These are phyloP conservation scores for Petroica traversi DNA, from an alignment of 2,113 vertebrate species.

Conservation along the genomic window DNA sequence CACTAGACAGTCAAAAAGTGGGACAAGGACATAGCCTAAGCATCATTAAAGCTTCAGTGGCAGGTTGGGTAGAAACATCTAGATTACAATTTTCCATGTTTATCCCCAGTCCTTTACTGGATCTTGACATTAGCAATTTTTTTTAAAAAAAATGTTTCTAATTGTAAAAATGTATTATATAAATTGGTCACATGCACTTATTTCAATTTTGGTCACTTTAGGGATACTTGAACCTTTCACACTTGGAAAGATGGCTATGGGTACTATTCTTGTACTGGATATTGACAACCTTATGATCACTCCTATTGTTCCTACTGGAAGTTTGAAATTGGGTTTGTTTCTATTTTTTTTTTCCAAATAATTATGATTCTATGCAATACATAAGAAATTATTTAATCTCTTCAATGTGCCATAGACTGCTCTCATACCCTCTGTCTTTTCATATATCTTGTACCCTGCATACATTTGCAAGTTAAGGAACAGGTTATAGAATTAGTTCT, in stretches of 20 bases:
- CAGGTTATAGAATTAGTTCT: constrained; percentile 12
- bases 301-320: not conserved
- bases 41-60: not conserved
- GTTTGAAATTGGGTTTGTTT: not conserved
- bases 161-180: not conserved
- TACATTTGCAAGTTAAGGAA: not conserved
- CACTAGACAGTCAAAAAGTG: not conserved
- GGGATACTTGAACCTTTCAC: not conserved
- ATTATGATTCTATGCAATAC: not conserved
- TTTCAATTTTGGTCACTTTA: not conserved
- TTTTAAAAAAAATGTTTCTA: not conserved
- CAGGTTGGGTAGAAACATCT: not conserved
- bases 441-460: not conserved
- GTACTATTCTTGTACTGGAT: not conserved
- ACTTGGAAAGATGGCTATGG: not conserved
- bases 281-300: not conserved
- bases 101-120: not conserved
- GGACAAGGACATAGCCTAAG: not conserved
- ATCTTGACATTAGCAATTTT: not conserved
- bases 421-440: not conserved
- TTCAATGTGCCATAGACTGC: not conserved
- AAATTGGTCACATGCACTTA: not conserved
- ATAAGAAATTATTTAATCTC: not conserved
- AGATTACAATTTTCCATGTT: not conserved
- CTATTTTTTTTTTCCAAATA: not conserved